Percentiles rank a stretch among this genome's conserved stretches.
Conservation (phyloP, 2,797 vertebrate genomes). For the Cetoscarus ocellatus region DNA sequence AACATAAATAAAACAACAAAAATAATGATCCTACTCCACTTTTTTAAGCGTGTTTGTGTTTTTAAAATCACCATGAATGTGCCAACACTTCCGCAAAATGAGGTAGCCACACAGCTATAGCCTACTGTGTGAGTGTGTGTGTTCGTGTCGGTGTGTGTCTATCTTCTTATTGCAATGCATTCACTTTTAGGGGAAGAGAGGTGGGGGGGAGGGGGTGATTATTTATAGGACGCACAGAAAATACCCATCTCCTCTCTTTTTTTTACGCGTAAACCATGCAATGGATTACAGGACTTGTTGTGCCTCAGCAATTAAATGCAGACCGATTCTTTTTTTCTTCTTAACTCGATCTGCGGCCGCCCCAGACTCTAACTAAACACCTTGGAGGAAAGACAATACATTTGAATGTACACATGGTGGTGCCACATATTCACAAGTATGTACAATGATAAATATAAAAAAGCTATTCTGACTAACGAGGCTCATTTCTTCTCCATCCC, state of each 20-base stretch:
- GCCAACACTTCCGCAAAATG: slow-evolving; percentile 85
- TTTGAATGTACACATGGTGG: slow-evolving; percentile 78
- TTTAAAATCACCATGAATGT: slow-evolving; percentile 74
- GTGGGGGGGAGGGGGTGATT: background rate
- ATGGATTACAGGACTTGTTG: slow-evolving; percentile 50
- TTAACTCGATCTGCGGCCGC: background rate
- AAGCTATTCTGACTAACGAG: slow-evolving; percentile 79
- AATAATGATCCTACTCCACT: slow-evolving; percentile 17
- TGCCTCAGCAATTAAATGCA: slow-evolving; percentile 31
- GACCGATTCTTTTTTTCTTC: background rate
- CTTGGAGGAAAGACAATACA: slow-evolving; percentile 63
- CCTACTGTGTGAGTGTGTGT: slow-evolving; percentile 66
- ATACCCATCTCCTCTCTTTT: slow-evolving; percentile 6
- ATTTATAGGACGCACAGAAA: slow-evolving; percentile 64
- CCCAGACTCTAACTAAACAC: slow-evolving; percentile 33
- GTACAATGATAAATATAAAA: slow-evolving; percentile 90
- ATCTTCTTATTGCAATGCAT: slow-evolving; percentile 85
- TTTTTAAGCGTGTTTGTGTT: slow-evolving; percentile 17
- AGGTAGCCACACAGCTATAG: slow-evolving; percentile 89
- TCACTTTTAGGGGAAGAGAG: slow-evolving; percentile 48
- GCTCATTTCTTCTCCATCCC: slow-evolving; percentile 79
- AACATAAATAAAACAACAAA: slow-evolving; percentile 30
- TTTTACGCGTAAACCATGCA: slow-evolving; percentile 77
- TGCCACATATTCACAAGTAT: slow-evolving; percentile 88
- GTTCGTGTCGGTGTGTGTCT: slow-evolving; percentile 55